Evolutionary conservation across 2,797 vertebrate genomes (phyloP), one percentile per base, ranked within the genome.

Genomic region (Oreochromis grahami): DNA sequence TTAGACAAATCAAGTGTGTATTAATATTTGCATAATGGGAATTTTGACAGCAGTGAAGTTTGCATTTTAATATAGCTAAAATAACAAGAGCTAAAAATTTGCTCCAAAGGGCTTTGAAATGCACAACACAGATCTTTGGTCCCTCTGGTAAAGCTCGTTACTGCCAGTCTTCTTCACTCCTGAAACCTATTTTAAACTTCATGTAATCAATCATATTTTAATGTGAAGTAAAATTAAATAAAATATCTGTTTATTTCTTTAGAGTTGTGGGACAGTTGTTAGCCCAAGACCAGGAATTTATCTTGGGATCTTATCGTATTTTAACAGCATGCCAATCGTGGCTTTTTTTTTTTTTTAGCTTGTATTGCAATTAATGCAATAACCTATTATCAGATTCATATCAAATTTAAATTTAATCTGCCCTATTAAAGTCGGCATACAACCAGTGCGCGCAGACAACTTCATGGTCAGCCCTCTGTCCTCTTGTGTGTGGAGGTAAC

Each of bases 381-480:
- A 48, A 72, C 2, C 48, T 72, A 48, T 19, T 72, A 72, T 72
- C 9, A 19, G 43, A 72, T 48, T 72, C 15, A 12, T 29, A 72
- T 72, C 41, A 72, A 5, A 48, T 45, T 45, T 48, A 48, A 48
- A 29, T 72, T 24, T 48, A 48, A 72, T 72, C 41, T 19, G 9
- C 41, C 24, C 6, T 29, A 29, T 72, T 29, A 48, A 45, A 45
- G 41, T 72, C 0, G 0, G 68, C 68, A 72, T 5, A 48, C 24
- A 72, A 72, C 24, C 68, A 48, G 24, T 1, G 0, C 2, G 1
- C 0, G 3, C 15, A 48, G 41, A 72, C 24, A 70, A 26, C 65
- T 70, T 70, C 24, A 5, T 45, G 65, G n/a, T 10, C 13, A 43
- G 38, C 6, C 41, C 24, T 45, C 65, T 45, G 21, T 45, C 65